Percentiles rank a stretch among this genome's conserved stretches.
Evolutionary conservation across 2,888 invertebrate species (phyloP).

Genomic region (Phyllotreta cruciferae): DNA sequence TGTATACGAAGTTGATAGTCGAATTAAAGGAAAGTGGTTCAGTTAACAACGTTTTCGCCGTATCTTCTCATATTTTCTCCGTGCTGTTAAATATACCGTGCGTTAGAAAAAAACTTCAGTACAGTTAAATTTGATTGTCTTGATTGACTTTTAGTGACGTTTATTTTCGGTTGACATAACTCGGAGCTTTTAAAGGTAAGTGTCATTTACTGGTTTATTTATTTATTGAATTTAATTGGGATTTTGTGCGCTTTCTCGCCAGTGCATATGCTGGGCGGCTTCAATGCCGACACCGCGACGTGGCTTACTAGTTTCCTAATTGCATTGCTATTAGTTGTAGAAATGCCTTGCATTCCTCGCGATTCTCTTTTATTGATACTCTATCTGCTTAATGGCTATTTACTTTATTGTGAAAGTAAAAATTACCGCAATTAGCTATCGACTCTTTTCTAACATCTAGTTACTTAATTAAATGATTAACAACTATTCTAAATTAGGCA

Average conservation of each 20-base stretch:
- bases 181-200: slow-evolving; percentile 55
- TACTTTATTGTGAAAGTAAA: slow-evolving; percentile 31
- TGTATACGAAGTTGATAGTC: slow-evolving; percentile 60
- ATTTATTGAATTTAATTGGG: neutral
- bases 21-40: slow-evolving; percentile 59
- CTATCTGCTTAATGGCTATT: slow-evolving; percentile 10
- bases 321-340: slow-evolving; percentile 13
- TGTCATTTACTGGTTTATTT: slow-evolving; percentile 18
- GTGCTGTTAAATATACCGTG: slow-evolving; percentile 59
- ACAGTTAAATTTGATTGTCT: slow-evolving; percentile 36
- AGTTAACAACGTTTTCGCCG: slow-evolving; percentile 54
- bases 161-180: slow-evolving; percentile 51
- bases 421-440: slow-evolving; percentile 1
- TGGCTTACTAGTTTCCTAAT: slow-evolving; percentile 28
- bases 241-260: slow-evolving; percentile 13
- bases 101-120: slow-evolving; percentile 58
- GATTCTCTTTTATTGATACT: slow-evolving; percentile 30
- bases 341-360: slow-evolving; percentile 26
- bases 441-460: too few relatives aligned
- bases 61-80: slow-evolving; percentile 55
- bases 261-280: slow-evolving; percentile 32
- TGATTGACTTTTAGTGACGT: slow-evolving; percentile 47
- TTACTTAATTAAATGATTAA: too few relatives aligned
- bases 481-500: too few relatives aligned
- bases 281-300: slow-evolving; percentile 20